phyloP scores from a whole-genome alignment of 2,888 invertebrate genomes.

The Pandemis heparana region DNA sequence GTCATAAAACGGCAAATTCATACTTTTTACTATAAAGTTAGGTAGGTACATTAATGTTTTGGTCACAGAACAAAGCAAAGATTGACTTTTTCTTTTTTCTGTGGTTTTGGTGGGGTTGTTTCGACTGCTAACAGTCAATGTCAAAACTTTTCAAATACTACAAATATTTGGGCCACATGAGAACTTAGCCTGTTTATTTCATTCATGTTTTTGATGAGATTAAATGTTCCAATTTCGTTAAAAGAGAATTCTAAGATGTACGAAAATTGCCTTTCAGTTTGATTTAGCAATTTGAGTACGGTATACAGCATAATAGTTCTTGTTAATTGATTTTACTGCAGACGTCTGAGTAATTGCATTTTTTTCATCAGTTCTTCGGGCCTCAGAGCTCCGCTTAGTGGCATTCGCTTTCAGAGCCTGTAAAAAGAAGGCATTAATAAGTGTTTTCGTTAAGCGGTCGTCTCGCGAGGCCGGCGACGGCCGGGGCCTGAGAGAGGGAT shows the following conservation, averaged over 20 bases:
- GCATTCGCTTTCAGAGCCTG: slow-evolving; percentile 17
- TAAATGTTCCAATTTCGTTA: too few relatives aligned
- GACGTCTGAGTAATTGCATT: slow-evolving; percentile 22
- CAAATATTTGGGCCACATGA: too few relatives aligned
- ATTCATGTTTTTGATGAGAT: too few relatives aligned
- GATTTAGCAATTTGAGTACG: not conserved
- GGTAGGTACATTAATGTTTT: too few relatives aligned
- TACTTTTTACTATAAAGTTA: too few relatives aligned
- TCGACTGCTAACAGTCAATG: too few relatives aligned
- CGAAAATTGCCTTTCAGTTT: not conserved
- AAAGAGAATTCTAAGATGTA: not conserved
- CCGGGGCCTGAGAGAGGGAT: slow-evolving; percentile 3
- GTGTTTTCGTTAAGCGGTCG: slow-evolving; percentile 28
- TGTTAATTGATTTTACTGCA: slow-evolving; percentile 19
- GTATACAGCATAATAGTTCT: not conserved
- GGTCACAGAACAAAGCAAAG: too few relatives aligned
- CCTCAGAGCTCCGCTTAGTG: slow-evolving; percentile 8
- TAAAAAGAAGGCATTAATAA: slow-evolving; percentile 27
- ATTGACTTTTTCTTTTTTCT: too few relatives aligned
- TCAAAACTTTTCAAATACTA: too few relatives aligned
- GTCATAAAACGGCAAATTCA: too few relatives aligned
- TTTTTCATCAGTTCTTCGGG: slow-evolving; percentile 14
- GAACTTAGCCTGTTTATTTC: too few relatives aligned
- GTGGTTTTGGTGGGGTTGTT: too few relatives aligned
- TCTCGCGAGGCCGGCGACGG: slow-evolving; percentile 16